These are phyloP conservation scores for Philhelius pedissequus DNA, from an alignment of 2,888 invertebrate genomes.

Conservation along the genomic window DNA sequence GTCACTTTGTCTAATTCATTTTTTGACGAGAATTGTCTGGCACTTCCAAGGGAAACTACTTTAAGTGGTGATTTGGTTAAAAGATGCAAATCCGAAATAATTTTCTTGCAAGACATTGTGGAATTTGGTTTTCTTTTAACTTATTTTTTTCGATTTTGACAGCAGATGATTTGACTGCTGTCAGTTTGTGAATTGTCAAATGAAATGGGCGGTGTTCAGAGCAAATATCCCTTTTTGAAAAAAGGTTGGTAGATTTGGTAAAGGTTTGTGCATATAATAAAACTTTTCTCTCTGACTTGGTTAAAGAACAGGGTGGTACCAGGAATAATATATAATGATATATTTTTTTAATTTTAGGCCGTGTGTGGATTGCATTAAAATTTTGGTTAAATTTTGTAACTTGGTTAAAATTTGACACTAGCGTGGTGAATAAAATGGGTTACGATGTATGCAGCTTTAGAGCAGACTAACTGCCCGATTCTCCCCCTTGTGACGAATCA, in stretches of 20 bases:
- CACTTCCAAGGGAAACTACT: constrained; percentile 25
- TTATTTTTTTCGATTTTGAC: constrained; percentile 37
- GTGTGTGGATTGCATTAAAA: no score
- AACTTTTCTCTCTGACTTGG: not conserved
- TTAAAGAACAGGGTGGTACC: not conserved
- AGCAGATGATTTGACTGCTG: constrained; percentile 63
- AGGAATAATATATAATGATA: no score
- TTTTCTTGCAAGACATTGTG: constrained; percentile 55
- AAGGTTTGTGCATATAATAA: not conserved
- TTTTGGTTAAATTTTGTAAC: no score
- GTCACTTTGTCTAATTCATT: constrained; percentile 75
- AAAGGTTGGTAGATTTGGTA: not conserved
- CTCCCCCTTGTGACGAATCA: no score
- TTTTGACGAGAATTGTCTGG: constrained; percentile 70
- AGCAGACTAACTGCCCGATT: no score
- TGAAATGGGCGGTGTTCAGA: not conserved
- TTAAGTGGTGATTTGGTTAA: constrained; percentile 23
- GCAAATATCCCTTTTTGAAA: not conserved
- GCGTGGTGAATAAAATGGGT: no score
- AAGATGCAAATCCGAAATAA: constrained; percentile 33
- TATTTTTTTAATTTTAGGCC: no score
- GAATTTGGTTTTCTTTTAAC: constrained; percentile 26
- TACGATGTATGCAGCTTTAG: no score
- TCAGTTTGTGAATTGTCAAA: constrained; percentile 31
- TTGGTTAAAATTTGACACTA: no score